A percentile compares a stretch with the other conserved stretches of the same genome.
phyloP scores from a whole-genome alignment of 2,113 vertebrate genomes.

The Eulemur macaco region DNA sequence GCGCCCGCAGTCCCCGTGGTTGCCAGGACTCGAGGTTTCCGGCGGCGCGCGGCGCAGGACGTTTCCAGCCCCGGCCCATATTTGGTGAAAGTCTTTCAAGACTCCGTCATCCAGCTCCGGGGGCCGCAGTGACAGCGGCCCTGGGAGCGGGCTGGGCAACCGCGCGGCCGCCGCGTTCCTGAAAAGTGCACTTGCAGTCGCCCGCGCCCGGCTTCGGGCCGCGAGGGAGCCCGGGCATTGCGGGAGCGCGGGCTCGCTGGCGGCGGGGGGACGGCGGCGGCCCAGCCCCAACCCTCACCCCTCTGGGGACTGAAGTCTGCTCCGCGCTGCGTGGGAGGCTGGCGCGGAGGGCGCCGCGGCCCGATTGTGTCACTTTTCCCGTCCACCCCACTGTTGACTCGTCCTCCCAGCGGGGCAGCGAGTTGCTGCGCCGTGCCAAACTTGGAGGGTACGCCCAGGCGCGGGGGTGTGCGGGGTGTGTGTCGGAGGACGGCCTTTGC shows the following conservation, averaged over 20 bases:
- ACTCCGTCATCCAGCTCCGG: constrained; percentile 71
- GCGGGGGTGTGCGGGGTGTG: neutral
- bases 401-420: constrained; percentile 40
- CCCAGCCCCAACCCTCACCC: neutral
- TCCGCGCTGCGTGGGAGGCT: constrained; percentile 65
- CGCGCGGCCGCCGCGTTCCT: constrained; percentile 37
- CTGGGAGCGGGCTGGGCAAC: neutral
- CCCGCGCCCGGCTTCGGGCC: neutral
- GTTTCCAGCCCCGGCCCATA: constrained; percentile 80
- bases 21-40: constrained; percentile 68
- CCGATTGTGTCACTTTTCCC: constrained; percentile 68
- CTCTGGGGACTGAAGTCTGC: neutral
- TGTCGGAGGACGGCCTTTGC: neutral
- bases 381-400: constrained; percentile 40
- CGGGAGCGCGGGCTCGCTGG: neutral
- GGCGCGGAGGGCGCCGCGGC: constrained; percentile 34
- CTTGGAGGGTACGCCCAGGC: constrained; percentile 43
- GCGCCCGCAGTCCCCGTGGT: neutral
- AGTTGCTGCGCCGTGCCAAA: neutral
- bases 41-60: constrained; percentile 59
- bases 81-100: constrained; percentile 81
- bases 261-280: neutral
- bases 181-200: neutral
- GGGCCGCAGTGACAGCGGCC: constrained; percentile 41
- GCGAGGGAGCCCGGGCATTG: neutral